Percentiles rank a stretch among this genome's conserved stretches.
phyloP scores from a whole-genome alignment of 1,140 invertebrate species.

The Drosophila nikananu region DNA sequence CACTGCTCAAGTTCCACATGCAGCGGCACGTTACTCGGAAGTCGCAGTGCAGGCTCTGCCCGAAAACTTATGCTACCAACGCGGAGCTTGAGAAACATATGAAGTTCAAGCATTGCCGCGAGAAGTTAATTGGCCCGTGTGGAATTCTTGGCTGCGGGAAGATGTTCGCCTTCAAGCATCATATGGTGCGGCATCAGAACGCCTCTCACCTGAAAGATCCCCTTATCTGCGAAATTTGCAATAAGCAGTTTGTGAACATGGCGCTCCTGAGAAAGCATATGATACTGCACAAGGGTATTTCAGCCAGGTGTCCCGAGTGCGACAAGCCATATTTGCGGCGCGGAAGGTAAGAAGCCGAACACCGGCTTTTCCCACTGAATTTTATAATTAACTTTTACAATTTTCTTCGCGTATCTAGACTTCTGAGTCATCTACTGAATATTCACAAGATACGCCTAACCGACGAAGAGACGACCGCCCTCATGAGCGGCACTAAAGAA shows the following conservation, averaged over 20 bases:
- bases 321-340: constrained; percentile 54
- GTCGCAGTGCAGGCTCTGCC: constrained; percentile 49
- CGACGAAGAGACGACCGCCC: constrained; percentile 43
- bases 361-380: background rate
- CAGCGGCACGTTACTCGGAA: constrained; percentile 59
- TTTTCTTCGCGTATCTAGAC: constrained; percentile 20
- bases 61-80: constrained; percentile 44
- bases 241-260: constrained; percentile 39
- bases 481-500: constrained; percentile 23
- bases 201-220: constrained; percentile 46
- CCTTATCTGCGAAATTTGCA: constrained; percentile 56
- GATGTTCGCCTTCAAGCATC: constrained; percentile 71
- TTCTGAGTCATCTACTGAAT: constrained; percentile 48
- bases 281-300: constrained; percentile 35
- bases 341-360: constrained; percentile 52
- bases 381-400: background rate
- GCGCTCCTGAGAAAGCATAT: constrained; percentile 52
- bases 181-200: constrained; percentile 73
- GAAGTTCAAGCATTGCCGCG: constrained; percentile 36
- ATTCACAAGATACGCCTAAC: constrained; percentile 53
- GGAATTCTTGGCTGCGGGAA: constrained; percentile 55
- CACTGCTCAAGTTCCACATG: constrained; percentile 70
- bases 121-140: constrained; percentile 47
- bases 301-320: constrained; percentile 66
- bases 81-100: constrained; percentile 53